Percentiles rank a stretch among this genome's conserved stretches.
Conservation (phyloP, 1,140 invertebrate species). For the Drosophila watanabei region DNA sequence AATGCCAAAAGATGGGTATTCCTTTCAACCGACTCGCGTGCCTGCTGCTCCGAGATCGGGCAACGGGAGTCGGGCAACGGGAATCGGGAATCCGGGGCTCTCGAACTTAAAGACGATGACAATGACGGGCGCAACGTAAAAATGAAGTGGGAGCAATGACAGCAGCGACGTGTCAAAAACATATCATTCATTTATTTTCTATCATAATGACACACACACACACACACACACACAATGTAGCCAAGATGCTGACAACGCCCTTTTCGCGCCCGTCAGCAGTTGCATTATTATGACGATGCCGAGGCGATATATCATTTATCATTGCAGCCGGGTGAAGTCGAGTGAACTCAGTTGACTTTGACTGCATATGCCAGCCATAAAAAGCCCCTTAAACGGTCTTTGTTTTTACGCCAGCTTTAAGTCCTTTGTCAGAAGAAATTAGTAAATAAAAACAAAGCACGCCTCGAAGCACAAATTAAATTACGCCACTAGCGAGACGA, state of each 20-base stretch:
- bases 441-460: constrained; percentile 81
- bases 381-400: constrained; percentile 60
- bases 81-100: constrained; percentile 9
- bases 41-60: constrained; percentile 19
- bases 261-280: constrained; percentile 67
- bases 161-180: constrained; percentile 82
- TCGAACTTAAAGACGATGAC: constrained; percentile 63
- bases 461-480: constrained; percentile 72
- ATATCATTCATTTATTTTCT: constrained; percentile 85
- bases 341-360: constrained; percentile 79
- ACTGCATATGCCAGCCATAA: constrained; percentile 61
- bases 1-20: constrained; percentile 73
- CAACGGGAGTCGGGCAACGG: constrained; percentile 8
- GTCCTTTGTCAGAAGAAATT: constrained; percentile 71
- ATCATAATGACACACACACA: constrained; percentile 69
- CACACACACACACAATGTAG: constrained; percentile 8
- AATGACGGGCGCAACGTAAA: constrained; percentile 45
- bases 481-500: constrained; percentile 42
- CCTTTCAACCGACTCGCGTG: constrained; percentile 55
- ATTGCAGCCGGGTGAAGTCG: constrained; percentile 71
- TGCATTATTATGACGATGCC: constrained; percentile 70
- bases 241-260: constrained; percentile 54
- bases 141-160: constrained; percentile 74
- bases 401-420: constrained; percentile 61
- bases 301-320: constrained; percentile 75